Percentiles rank a stretch among this genome's conserved stretches.
phyloP scores from a whole-genome alignment of 2,113 vertebrate genomes.

The Cebidichthys violaceus region DNA sequence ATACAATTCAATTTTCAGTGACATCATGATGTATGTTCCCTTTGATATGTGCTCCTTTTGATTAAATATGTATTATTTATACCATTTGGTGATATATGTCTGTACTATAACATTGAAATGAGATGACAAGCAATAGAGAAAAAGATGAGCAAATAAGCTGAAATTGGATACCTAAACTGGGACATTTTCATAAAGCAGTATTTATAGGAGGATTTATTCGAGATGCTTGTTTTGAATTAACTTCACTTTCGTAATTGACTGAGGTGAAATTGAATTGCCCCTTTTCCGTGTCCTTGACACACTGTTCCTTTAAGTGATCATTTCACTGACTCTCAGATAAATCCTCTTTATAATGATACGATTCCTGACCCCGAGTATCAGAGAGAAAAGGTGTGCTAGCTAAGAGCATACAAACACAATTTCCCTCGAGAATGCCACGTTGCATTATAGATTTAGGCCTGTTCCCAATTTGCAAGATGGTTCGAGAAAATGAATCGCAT shows the following conservation, averaged over 20 bases:
- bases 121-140: conserved; percentile 10
- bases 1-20: conserved; percentile 45
- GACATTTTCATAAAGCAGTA: conserved; percentile 32
- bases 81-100: conserved; percentile 10
- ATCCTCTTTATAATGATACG: conserved; percentile 74
- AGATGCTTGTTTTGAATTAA: conserved; percentile 57
- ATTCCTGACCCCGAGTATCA: conserved; percentile 71
- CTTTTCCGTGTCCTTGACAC: conserved; percentile 63
- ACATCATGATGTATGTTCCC: conserved; percentile 65
- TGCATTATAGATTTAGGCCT: conserved; percentile 72
- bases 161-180: conserved; percentile 49
- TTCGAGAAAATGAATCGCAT: conserved; percentile 70
- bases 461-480: conserved; percentile 76
- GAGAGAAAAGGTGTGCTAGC: conserved; percentile 53
- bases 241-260: conserved; percentile 71
- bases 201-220: conserved; percentile 54
- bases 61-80: conserved; percentile 63
- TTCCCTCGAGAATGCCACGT: conserved; percentile 48
- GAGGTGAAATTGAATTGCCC: conserved; percentile 61
- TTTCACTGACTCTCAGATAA: conserved; percentile 66
- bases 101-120: conserved; percentile 26
- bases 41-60: conserved; percentile 70
- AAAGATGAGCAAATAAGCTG: conserved; percentile 38
- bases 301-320: conserved; percentile 67
- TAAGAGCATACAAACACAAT: conserved; percentile 71